These are phyloP conservation scores for Bombus huntii DNA, from an alignment of 1,140 invertebrate species.

Conservation along the genomic window DNA sequence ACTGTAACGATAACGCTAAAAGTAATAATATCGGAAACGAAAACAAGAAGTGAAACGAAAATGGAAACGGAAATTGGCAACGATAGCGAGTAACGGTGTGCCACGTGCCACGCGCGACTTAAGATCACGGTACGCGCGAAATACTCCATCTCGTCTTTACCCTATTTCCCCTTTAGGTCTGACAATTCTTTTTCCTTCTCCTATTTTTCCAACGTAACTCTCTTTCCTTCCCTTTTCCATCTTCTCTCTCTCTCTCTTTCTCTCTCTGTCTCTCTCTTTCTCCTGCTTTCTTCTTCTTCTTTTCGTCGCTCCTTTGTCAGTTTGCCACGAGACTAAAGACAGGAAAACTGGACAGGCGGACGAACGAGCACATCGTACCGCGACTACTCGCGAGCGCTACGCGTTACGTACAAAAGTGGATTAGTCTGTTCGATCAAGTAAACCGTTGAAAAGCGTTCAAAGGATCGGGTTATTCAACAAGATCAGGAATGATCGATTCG, in stretches of 20 bases:
- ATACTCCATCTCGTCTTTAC: not conserved
- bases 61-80: not conserved
- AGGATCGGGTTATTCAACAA: not conserved
- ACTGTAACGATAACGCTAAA: constrained; percentile 1
- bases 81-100: not conserved
- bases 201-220: not conserved
- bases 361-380: not conserved
- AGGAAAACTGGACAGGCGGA: not conserved
- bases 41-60: not conserved
- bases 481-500: not conserved
- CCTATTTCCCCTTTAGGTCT: not conserved
- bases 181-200: too few relatives aligned
- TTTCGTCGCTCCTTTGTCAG: not conserved
- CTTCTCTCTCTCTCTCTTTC: not conserved
- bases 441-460: constrained; percentile 38
- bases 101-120: not conserved
- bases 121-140: not conserved
- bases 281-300: not conserved
- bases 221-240: not conserved
- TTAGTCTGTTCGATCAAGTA: constrained; percentile 11
- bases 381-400: not conserved
- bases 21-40: not conserved
- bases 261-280: too few relatives aligned
- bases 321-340: not conserved
- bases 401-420: not conserved